Evolutionary conservation across 2,797 vertebrate species (phyloP), one percentile per base, ranked within the genome.

Genomic region (Hylomyscus alleni): DNA sequence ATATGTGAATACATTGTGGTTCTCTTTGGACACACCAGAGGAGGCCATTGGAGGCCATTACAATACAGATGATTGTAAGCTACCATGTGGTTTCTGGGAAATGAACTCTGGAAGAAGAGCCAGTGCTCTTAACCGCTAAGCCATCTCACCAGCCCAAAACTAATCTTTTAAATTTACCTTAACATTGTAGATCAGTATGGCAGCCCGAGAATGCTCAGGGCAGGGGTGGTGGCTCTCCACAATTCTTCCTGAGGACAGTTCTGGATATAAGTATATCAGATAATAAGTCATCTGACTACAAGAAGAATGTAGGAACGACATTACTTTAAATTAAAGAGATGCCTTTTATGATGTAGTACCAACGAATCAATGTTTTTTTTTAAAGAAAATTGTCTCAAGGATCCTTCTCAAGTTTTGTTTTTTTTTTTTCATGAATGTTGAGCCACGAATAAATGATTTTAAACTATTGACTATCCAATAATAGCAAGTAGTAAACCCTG

Each of bases 271-370:
- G 10, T 52, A 1, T 87, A 24, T 52, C n/a, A 82, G 9, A 76
- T 67, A 50, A 69, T 95, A 94, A 95, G 86, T 69, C n/a, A 67
- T 87, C 75, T 81, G 75, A 17, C 15, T 76, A 54, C 52, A 62
- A 62, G 47, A 54, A 92, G 44, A 77, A 93, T 88, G n/a, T 88
- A 50, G 72, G 85, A 52, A 82, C 19, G 44, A 19, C 22, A 58
- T 75, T 47, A 69, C 62, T 69, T 85, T 69, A 85, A 67, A 52
- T 85, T 52, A 85, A 85, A 52, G 65, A n/a, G 44, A 85, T 52
- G 62, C 20, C 62, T n/a, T 69, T n/a, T 67, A 19, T 65, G 44
- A 14, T 69, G 62, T n/a, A n/a, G 44, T 85, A 67, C 44, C 31
- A 85, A 85, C 52, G 31, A 85, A 67, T 85, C 60, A 85, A 50